Conservation (phyloP, 2,113 vertebrate species). For the Chaenogobius annularis region DNA sequence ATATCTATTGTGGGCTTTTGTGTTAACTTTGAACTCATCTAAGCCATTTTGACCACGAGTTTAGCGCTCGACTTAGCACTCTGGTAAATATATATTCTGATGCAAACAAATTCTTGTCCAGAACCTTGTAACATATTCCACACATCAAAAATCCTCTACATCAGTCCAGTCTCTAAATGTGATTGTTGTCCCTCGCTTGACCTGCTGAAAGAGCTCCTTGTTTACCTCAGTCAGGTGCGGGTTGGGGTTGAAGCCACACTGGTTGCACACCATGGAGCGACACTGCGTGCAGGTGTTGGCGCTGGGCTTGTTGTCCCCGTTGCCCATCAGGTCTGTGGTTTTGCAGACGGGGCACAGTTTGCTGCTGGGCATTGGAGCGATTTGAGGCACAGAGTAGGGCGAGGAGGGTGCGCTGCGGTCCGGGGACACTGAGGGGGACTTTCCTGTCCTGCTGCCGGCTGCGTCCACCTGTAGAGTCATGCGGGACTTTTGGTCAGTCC, state of each 20-base stretch:
- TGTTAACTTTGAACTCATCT: too few relatives aligned
- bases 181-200: neutral
- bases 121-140: neutral
- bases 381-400: conserved; percentile 96
- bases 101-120: neutral
- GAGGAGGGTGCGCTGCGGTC: conserved; percentile 92
- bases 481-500: conserved; percentile 65
- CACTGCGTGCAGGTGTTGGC: conserved; percentile 96
- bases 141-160: neutral
- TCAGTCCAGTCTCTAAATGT: neutral
- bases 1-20: too few relatives aligned
- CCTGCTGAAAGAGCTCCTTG: neutral
- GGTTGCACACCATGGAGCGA: conserved; percentile 93
- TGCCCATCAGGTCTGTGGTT: conserved; percentile 90
- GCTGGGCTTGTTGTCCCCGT: conserved; percentile 84
- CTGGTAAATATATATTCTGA: neutral
- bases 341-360: conserved; percentile 97
- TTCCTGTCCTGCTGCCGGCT: conserved; percentile 66
- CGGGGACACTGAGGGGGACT: conserved; percentile 83
- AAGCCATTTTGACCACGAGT: too few relatives aligned
- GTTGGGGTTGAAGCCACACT: conserved; percentile 99
- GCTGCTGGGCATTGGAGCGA: conserved; percentile 96
- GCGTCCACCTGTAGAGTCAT: conserved; percentile 78
- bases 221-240: conserved; percentile 97
- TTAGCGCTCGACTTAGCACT: too few relatives aligned